These are phyloP conservation scores for Channallabes apus DNA, from an alignment of 2,797 vertebrate species.

Conservation along the genomic window DNA sequence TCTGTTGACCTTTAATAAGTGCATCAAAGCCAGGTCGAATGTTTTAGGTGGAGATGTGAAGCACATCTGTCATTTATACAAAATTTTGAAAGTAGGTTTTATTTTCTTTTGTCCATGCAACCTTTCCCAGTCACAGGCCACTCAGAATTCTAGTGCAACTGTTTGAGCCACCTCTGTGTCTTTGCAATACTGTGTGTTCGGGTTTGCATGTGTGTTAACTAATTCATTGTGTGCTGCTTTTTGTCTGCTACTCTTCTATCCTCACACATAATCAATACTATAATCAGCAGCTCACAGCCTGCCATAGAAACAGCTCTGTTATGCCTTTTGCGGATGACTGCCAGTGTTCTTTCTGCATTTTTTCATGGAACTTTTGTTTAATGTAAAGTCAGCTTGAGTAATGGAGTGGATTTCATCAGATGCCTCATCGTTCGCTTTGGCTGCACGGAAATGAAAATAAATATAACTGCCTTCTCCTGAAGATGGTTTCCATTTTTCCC, in stretches of 20 bases:
- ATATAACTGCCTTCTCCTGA: background rate
- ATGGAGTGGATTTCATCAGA: constrained; percentile 29
- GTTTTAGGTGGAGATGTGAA: no score
- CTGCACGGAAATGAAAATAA: constrained; percentile 6
- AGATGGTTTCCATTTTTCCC: background rate
- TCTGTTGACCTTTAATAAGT: no score
- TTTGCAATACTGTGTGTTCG: background rate
- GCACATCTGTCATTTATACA: no score
- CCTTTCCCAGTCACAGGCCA: no score
- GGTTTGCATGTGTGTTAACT: background rate
- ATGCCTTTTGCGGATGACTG: background rate
- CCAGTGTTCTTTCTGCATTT: constrained; percentile 25
- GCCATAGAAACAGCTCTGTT: constrained; percentile 31
- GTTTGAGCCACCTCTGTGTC: background rate
- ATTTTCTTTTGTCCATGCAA: no score
- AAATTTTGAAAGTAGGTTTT: no score
- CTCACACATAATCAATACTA: constrained; percentile 55
- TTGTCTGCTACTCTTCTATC: constrained; percentile 31
- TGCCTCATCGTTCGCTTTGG: background rate
- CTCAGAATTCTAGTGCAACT: background rate
- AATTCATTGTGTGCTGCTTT: background rate
- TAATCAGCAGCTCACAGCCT: constrained; percentile 42
- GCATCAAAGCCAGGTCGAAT: no score
- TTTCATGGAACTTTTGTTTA: constrained; percentile 28
- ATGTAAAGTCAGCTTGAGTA: constrained; percentile 21